Base-by-base conservation (phyloP, 2,113 vertebrate genomes). In the Vimba vimba region DNA sequence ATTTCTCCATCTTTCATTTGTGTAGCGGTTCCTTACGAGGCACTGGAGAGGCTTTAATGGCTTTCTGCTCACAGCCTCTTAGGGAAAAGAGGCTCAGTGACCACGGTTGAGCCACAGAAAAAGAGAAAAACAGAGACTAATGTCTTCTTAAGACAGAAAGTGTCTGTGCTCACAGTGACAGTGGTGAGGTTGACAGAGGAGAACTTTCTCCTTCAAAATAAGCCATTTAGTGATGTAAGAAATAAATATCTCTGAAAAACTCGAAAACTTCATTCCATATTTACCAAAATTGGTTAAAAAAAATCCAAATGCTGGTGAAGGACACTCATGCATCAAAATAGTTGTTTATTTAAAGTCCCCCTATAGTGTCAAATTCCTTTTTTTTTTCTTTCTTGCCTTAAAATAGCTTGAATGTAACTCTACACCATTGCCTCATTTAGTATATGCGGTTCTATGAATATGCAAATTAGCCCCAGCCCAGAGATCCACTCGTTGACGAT, bases 1-100 rank as follows among this genome's bases (percentile, higher is more conserved):
- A 79, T 77, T 75, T 55, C 39, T 27, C 19, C 83, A 82, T 57
- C 66, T 77, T 77, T 82, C 45, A 69, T 69, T 69, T 82, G 27
- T 52, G 62, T 52, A 17, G 27, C 64, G 19, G 10, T 55, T 15
- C 19, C 64, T 79, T 64, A 79, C 50, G 75, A 83, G 88, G 68
- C 86, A 68, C 74, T 83, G 77, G 75, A 75, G 85, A 83, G 85
- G 23, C 77, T 87, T 43, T 87, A 89, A 77, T 47, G 75, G 88
- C 66, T 76, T 77, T 60, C 66, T 43, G 57, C 80, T 86, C 82
- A 85, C 45, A 75, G 75, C 52, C 80, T 33, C 64, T 73, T 68
- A 50, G 33, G 79, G 74, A 82, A 55, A 68, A 75, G 64, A 79
- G 75, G 25, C 74, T 79, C 75, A 57, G 75, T 75, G 73, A 75